Evolutionary conservation across 1,140 invertebrate species (phyloP).

Genomic region (Hylaeus anthracinus): DNA sequence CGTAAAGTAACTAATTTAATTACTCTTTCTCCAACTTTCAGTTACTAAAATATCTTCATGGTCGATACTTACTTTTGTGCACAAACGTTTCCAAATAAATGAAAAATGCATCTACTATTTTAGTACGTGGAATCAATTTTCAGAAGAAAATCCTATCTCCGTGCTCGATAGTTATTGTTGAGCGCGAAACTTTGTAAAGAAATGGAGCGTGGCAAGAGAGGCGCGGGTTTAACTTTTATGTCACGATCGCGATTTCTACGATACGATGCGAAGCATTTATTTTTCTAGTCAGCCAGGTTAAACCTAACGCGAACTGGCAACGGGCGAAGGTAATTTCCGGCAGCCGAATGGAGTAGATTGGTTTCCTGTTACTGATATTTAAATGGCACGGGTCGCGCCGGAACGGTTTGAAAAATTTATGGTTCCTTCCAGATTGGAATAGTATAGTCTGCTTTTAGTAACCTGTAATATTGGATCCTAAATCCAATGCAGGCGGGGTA

Average conservation of each 20-base stretch:
- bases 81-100: too few species aligned
- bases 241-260: background rate
- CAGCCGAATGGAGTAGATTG: constrained; percentile 56
- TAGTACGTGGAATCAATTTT: too few species aligned
- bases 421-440: constrained; percentile 29
- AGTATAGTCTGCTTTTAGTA: background rate
- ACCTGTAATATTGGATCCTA: constrained; percentile 18
- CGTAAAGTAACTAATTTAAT: too few species aligned
- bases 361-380: constrained; percentile 61
- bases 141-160: background rate
- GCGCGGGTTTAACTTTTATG: background rate
- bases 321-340: constrained; percentile 59
- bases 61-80: too few species aligned
- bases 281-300: constrained; percentile 40
- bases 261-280: background rate
- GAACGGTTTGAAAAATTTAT: constrained; percentile 43
- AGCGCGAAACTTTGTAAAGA: background rate
- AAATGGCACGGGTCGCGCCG: constrained; percentile 44
- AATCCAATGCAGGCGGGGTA: background rate
- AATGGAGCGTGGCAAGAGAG: background rate
- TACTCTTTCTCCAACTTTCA: too few species aligned
- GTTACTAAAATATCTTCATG: too few species aligned
- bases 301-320: constrained; percentile 46
- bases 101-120: too few species aligned
- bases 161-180: background rate